Base-by-base conservation (phyloP, 2,888 invertebrate genomes). In the Acrobasis consociella region DNA sequence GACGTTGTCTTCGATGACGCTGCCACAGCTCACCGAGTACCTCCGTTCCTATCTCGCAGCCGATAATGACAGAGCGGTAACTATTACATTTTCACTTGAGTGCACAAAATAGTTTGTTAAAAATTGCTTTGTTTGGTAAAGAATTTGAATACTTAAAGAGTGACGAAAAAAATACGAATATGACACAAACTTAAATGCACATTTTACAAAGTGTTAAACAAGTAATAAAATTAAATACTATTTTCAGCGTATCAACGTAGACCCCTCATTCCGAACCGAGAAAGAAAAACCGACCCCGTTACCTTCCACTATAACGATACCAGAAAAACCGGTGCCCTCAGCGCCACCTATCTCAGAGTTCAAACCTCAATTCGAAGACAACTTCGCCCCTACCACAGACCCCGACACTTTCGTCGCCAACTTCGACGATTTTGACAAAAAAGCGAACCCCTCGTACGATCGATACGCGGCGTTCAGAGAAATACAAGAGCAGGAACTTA, bases 401-500 rank as follows among this genome's bases (percentile, higher is more conserved):
- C 65, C 75, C 65, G 94, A 94, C 22, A 86, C 94, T 8, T 96
- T 96, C 72, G 94, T 95, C 10, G 95, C 95, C 0, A 95, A 95
- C 74, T 96, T 95, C 74, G 95, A 95, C 51, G 94, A 95, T 73
- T 94, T 94, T 70, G 85, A 91, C 70, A 85, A 86, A 64, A 92
- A 93, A 77, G 87, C 90, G 0, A 94, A 94, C 65, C 86, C 94
- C 0, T 85, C 94, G 0, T 96, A 95, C 76, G 97, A 97, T 80
- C 94, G 97, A 72, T 98, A 98, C 81, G 97, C 97, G 0, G 97
- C 96, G 0, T 97, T 98, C 76, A 93, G 97, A 67, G 97, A 98
- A 88, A 94, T 97, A 71, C 96, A 97, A 71, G 95, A 97, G 74
- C 96, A 96, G 80, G 95, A 95, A 71, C 83, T 95, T 38, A 94